These are phyloP conservation scores for Mesitornis unicolor DNA, from an alignment of 2,113 vertebrate species.

Conservation along the genomic window DNA sequence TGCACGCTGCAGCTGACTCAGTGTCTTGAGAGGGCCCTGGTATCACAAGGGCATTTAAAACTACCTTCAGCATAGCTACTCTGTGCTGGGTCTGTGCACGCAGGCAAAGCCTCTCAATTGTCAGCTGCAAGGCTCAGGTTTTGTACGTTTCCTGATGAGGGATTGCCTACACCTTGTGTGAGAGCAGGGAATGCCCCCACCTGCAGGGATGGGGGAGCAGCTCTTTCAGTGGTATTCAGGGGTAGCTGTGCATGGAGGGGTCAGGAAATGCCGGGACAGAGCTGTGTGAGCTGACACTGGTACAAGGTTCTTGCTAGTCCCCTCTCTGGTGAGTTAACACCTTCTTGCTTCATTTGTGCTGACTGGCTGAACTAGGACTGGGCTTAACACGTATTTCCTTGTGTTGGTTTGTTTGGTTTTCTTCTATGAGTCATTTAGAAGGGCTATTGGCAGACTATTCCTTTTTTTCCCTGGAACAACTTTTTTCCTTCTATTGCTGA, in stretches of 20 bases:
- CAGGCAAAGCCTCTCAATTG: fast-evolving
- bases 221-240: not conserved
- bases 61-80: not conserved
- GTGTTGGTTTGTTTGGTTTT: constrained; percentile 13
- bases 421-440: not conserved
- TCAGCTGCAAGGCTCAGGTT: not conserved
- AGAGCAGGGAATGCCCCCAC: too few species aligned
- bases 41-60: not conserved
- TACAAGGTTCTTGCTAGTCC: fast-evolving
- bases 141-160: too few species aligned
- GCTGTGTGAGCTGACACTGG: fast-evolving
- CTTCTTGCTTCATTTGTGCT: not conserved
- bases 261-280: fast-evolving
- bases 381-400: not conserved
- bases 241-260: too few species aligned
- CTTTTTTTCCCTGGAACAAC: not conserved
- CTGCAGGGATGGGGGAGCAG: too few species aligned
- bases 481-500: not conserved
- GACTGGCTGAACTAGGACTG: not conserved
- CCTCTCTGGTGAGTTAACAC: not conserved
- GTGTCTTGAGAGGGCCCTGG: not conserved
- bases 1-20: fast-evolving
- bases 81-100: not conserved
- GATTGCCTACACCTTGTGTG: not conserved
- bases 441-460: not conserved